These are phyloP conservation scores for Columba guinea DNA, from an alignment of 2,797 vertebrate genomes.

Conservation along the genomic window DNA sequence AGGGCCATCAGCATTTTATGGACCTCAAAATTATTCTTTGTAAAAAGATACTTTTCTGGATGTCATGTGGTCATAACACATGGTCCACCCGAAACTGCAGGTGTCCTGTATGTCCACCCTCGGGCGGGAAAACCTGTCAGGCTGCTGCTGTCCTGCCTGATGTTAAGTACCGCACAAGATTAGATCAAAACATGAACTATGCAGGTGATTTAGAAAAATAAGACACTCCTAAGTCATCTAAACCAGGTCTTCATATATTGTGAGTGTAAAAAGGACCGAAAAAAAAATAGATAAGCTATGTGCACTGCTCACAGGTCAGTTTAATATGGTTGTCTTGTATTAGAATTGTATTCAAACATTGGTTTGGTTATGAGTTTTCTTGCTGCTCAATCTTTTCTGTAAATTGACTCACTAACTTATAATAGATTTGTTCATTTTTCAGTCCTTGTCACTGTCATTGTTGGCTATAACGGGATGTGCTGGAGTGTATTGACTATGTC, in stretches of 20 bases:
- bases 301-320: conserved; percentile 15
- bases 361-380: conserved; percentile 17
- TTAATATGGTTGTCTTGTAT: neutral
- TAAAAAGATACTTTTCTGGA: neutral
- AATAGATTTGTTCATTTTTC: neutral
- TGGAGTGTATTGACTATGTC: neutral
- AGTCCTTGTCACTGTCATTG: neutral
- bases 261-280: neutral
- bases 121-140: neutral
- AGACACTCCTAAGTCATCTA: neutral
- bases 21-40: neutral
- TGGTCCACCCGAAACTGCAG: neutral
- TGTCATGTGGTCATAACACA: neutral
- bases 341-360: conserved; percentile 34
- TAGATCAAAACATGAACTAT: neutral
- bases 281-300: neutral
- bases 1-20: neutral
- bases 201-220: neutral
- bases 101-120: neutral
- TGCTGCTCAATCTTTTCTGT: conserved; percentile 42
- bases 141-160: neutral
- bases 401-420: conserved; percentile 16
- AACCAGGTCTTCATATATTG: neutral
- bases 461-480: neutral
- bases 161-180: neutral